Percentiles rank a stretch among this genome's conserved stretches.
phyloP scores from a whole-genome alignment of 2,888 invertebrate genomes.

The Mythimna vitellina region DNA sequence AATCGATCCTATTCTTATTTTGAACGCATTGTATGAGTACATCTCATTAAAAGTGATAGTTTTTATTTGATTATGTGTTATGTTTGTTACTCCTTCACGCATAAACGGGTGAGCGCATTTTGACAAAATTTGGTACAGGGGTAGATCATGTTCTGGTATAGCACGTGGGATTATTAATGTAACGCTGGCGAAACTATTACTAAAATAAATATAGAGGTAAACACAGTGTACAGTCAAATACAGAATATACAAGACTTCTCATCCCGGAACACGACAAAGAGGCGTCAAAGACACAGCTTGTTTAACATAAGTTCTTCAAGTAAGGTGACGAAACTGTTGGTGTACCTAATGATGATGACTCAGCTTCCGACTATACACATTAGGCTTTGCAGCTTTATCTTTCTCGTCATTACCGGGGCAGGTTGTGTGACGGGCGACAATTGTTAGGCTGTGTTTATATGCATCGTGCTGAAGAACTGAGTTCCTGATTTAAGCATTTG shows the following conservation, averaged over 20 bases:
- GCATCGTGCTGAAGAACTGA: background rate
- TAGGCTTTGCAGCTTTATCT: slow-evolving; percentile 58
- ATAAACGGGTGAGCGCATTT: too few relatives aligned
- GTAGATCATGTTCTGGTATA: too few relatives aligned
- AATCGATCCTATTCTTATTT: too few relatives aligned
- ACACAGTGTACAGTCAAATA: background rate
- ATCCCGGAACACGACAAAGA: background rate
- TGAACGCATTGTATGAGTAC: too few relatives aligned
- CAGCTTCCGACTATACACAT: slow-evolving; percentile 44
- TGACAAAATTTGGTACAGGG: too few relatives aligned
- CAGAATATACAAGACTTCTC: background rate
- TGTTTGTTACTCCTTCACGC: too few relatives aligned
- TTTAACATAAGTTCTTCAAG: slow-evolving; percentile 22
- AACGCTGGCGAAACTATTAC: background rate
- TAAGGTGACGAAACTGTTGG: slow-evolving; percentile 52
- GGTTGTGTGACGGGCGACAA: slow-evolving; percentile 53
- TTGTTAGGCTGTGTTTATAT: slow-evolving; percentile 9
- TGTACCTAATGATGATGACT: slow-evolving; percentile 44
- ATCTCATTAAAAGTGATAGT: too few relatives aligned
- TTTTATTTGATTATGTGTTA: too few relatives aligned
- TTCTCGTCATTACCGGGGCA: slow-evolving; percentile 59
- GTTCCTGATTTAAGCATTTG: too few relatives aligned
- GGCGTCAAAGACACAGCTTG: slow-evolving; percentile 12
- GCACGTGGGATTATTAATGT: too few relatives aligned
- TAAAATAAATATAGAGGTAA: background rate